A percentile compares a stretch with the other conserved stretches of the same genome.
Conservation (phyloP, 2,113 vertebrate species). For the Burhinus bistriatus region DNA sequence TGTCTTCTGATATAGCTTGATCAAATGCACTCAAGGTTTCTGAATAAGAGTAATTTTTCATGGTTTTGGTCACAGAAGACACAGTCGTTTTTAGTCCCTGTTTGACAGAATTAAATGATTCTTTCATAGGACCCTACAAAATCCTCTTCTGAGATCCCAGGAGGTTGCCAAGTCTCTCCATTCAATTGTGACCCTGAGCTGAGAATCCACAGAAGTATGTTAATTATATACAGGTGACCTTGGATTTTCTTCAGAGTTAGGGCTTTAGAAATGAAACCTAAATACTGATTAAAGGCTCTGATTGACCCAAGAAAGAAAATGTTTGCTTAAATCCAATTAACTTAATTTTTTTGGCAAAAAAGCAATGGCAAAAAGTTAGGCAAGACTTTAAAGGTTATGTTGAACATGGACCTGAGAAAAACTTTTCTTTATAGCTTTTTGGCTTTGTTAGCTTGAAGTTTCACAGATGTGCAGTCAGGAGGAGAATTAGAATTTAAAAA, state of each 20-base stretch:
- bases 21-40: neutral
- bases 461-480: rapidly evolving
- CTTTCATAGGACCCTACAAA: neutral
- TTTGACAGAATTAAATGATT: neutral
- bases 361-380: neutral
- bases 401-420: neutral
- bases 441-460: neutral
- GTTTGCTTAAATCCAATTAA: neutral
- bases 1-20: neutral
- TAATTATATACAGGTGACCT: neutral
- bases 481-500: neutral
- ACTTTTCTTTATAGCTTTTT: neutral
- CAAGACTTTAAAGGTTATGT: neutral
- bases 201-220: neutral
- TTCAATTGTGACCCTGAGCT: neutral
- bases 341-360: neutral
- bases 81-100: neutral
- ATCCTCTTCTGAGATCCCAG: constrained; percentile 13
- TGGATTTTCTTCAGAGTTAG: neutral
- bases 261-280: neutral
- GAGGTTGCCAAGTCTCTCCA: neutral
- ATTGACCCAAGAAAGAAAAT: neutral
- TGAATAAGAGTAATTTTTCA: neutral
- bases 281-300: neutral
- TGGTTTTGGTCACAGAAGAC: neutral